phyloP scores from a whole-genome alignment of 1,140 invertebrate species.

The Zaprionus gabonicus region DNA sequence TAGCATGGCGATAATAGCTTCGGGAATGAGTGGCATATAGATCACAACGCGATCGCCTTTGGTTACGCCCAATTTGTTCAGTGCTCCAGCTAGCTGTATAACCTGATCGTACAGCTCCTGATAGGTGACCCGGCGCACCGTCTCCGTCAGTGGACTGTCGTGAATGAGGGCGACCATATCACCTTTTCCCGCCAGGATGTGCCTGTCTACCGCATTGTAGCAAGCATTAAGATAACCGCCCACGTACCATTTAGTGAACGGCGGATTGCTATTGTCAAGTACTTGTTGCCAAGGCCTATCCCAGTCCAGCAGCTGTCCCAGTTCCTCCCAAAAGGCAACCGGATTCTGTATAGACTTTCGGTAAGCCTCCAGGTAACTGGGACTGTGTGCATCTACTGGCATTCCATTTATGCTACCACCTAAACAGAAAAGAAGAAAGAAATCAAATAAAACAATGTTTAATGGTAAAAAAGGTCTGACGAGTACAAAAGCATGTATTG shows the following conservation, averaged over 20 bases:
- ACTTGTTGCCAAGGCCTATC: conserved; percentile 92
- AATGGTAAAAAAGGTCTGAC: background rate
- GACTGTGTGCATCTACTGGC: conserved; percentile 67
- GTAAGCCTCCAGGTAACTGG: conserved; percentile 88
- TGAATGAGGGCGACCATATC: conserved; percentile 93
- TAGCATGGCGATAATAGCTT: conserved; percentile 94
- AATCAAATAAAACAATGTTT: background rate
- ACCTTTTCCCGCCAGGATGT: conserved; percentile 92
- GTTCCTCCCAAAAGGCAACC: conserved; percentile 94
- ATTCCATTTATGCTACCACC: conserved; percentile 54
- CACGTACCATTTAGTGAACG: conserved; percentile 96
- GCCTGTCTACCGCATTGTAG: conserved; percentile 96
- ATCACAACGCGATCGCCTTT: conserved; percentile 91
- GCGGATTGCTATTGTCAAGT: conserved; percentile 92
- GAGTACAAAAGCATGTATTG: background rate
- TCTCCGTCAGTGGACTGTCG: conserved; percentile 94
- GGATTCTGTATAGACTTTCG: conserved; percentile 90
- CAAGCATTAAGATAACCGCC: conserved; percentile 96
- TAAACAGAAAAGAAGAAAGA: conserved; percentile 11
- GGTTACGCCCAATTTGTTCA: conserved; percentile 89
- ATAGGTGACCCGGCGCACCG: conserved; percentile 91
- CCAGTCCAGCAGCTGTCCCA: conserved; percentile 91
- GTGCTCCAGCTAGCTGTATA: conserved; percentile 90
- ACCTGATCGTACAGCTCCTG: conserved; percentile 92
- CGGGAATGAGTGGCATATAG: conserved; percentile 96